Evolutionary conservation across 1,140 invertebrate genomes (phyloP).

Genomic region (Paracyclopina nana): DNA sequence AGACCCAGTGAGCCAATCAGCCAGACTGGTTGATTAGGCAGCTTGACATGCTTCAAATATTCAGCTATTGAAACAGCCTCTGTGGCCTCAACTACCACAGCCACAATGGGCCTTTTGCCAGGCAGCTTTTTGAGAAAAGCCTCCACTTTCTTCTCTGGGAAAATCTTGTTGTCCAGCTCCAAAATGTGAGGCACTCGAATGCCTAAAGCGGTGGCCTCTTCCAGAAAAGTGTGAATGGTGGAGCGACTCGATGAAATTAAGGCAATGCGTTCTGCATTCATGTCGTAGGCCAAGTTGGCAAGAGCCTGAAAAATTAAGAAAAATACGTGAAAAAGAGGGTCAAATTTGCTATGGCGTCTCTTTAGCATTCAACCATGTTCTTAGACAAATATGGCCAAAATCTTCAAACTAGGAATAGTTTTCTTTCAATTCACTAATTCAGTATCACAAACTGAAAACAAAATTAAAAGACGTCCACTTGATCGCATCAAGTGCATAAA

Average conservation of each 20-base stretch:
- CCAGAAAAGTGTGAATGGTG: slow-evolving; percentile 3
- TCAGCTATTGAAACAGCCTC: slow-evolving; percentile 6
- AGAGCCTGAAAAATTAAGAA: neutral
- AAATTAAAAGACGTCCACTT: too few species aligned
- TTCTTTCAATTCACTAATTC: too few species aligned
- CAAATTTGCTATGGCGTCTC: too few species aligned
- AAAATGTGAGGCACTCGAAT: slow-evolving; percentile 4
- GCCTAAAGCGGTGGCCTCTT: neutral
- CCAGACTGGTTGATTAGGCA: slow-evolving; percentile 8
- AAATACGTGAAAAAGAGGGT: too few species aligned
- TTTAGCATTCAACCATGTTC: too few species aligned
- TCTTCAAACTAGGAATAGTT: too few species aligned
- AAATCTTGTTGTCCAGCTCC: neutral
- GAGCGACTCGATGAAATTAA: slow-evolving; percentile 6
- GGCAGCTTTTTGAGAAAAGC: neutral
- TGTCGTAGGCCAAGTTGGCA: neutral
- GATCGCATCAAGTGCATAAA: too few species aligned
- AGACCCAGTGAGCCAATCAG: slow-evolving; percentile 16
- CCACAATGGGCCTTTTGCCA: neutral
- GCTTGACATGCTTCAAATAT: slow-evolving; percentile 10
- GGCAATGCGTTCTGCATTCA: neutral
- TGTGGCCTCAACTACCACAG: neutral
- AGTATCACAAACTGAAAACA: too few species aligned
- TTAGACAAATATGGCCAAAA: too few species aligned
- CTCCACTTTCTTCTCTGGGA: neutral